Evolutionary conservation across 2,888 invertebrate species (phyloP).

Genomic region (Frankliniella fusca): DNA sequence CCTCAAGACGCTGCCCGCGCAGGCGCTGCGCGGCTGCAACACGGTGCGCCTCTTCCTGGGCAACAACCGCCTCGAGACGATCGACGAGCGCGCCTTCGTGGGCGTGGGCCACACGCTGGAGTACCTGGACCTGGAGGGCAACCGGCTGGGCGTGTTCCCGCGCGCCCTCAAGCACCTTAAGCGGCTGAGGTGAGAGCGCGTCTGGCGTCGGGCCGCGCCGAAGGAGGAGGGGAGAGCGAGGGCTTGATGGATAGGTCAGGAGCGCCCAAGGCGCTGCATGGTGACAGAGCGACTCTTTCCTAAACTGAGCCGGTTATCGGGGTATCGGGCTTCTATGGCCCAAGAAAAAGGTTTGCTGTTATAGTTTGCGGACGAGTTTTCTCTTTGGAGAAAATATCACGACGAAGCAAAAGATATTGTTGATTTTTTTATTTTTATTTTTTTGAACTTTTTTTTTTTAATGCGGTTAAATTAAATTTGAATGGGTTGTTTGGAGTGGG

Average conservation of each 20-base stretch:
- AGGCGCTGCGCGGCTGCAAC: slow-evolving; percentile 51
- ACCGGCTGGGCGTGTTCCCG: slow-evolving; percentile 66
- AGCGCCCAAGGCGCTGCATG: too few species aligned
- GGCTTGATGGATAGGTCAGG: too few species aligned
- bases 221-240: too few species aligned
- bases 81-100: slow-evolving; percentile 68
- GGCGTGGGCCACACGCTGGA: slow-evolving; percentile 71
- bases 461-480: background rate
- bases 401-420: too few species aligned
- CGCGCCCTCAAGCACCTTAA: slow-evolving; percentile 63
- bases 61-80: slow-evolving; percentile 66
- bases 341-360: too few species aligned
- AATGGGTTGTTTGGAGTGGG: background rate
- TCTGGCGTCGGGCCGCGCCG: background rate
- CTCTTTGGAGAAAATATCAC: too few species aligned
- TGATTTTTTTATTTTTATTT: too few species aligned
- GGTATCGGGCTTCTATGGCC: too few species aligned
- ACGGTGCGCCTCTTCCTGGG: slow-evolving; percentile 74
- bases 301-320: too few species aligned
- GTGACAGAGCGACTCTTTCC: too few species aligned
- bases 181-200: slow-evolving; percentile 53
- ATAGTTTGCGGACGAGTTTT: too few species aligned
- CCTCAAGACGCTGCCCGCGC: slow-evolving; percentile 44
- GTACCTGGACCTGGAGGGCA: slow-evolving; percentile 78
- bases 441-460: background rate